A percentile compares a stretch with the other conserved stretches of the same genome.
These are phyloP conservation scores for Patella ulyssiponensis DNA, from an alignment of 2,888 invertebrate genomes.

Conservation along the genomic window DNA sequence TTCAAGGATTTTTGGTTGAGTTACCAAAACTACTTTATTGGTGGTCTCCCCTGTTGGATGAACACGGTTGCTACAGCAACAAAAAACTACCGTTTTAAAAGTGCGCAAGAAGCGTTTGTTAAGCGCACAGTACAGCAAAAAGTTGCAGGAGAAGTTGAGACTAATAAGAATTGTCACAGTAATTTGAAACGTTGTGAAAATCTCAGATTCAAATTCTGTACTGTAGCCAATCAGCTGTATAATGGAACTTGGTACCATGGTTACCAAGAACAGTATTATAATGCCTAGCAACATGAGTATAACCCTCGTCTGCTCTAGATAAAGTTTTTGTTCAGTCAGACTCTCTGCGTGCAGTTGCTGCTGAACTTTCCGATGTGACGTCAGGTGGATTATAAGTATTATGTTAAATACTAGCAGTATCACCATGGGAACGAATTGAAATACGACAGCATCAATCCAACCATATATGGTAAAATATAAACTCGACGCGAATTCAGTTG, in stretches of 20 bases:
- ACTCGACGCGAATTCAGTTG: conserved; percentile 19
- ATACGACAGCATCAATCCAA: conserved; percentile 31
- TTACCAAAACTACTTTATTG: too few relatives aligned
- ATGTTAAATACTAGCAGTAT: conserved; percentile 31
- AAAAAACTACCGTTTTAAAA: conserved; percentile 19
- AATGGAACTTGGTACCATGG: conserved; percentile 34
- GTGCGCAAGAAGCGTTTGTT: conserved; percentile 32
- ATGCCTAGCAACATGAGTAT: conserved; percentile 30
- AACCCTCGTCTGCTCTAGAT: conserved; percentile 22
- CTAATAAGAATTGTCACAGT: conserved; percentile 26
- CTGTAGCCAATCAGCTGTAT: conserved; percentile 29
- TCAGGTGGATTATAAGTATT: conserved; percentile 25
- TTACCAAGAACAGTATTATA: conserved; percentile 27
- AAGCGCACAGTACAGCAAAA: conserved; percentile 33
- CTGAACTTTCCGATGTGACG: conserved; percentile 16
- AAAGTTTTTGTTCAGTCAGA: conserved; percentile 10
- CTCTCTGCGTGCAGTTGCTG: not conserved
- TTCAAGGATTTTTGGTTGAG: too few relatives aligned
- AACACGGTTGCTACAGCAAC: conserved; percentile 6
- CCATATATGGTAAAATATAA: conserved; percentile 22
- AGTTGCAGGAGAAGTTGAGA: conserved; percentile 35
- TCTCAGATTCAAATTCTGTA: conserved; percentile 18
- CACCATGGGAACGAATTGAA: conserved; percentile 28
- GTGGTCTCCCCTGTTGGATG: too few relatives aligned
- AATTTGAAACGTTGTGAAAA: conserved; percentile 24